A percentile compares a stretch with the other conserved stretches of the same genome.
phyloP scores from a whole-genome alignment of 2,113 vertebrate species.

The Setophaga petechia region DNA sequence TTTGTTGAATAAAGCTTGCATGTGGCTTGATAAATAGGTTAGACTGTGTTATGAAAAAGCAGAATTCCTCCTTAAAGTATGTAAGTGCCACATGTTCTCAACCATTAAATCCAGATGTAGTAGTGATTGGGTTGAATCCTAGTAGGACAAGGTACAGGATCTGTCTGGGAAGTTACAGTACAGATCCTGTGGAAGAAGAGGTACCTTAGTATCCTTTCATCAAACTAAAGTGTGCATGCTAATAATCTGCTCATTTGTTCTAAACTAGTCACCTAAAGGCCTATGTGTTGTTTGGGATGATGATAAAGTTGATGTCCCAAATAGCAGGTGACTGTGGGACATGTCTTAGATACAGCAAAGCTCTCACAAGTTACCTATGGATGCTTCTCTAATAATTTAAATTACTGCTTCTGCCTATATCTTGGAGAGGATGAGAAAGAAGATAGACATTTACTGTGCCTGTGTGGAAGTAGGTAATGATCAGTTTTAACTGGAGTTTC shows the following conservation, averaged over 20 bases:
- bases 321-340: background rate
- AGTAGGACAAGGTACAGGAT: background rate
- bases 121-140: background rate
- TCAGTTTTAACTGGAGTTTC: conserved; percentile 44
- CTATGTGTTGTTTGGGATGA: background rate
- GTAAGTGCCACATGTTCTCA: rapidly evolving
- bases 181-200: background rate
- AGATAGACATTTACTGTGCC: rapidly evolving
- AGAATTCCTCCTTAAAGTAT: background rate
- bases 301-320: background rate
- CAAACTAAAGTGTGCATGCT: background rate
- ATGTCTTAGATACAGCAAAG: background rate
- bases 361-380: background rate
- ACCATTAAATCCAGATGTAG: background rate
- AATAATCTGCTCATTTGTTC: background rate
- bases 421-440: background rate
- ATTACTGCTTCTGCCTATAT: background rate
- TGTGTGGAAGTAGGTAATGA: background rate
- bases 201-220: background rate
- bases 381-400: background rate
- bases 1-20: background rate
- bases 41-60: background rate
- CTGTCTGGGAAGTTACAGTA: background rate
- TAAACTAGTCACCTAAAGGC: background rate
- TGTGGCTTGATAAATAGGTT: background rate